Evolutionary conservation across 2,113 vertebrate genomes (phyloP).

Genomic region (Acanthochromis polyacanthus): DNA sequence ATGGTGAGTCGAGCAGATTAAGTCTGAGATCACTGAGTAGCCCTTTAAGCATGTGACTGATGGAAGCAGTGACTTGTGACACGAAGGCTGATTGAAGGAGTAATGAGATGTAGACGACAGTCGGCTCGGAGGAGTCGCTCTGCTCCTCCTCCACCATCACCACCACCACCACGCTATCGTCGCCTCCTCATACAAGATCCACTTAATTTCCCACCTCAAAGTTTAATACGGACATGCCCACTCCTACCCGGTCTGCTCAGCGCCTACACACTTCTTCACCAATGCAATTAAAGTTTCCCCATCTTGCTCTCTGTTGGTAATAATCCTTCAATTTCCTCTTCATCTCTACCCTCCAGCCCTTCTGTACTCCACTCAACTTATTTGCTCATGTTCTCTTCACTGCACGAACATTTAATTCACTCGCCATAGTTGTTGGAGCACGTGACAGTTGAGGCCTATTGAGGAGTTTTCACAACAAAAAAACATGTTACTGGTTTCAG

Average conservation of each 20-base stretch:
- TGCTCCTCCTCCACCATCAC: slow-evolving; percentile 29
- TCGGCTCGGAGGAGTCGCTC: slow-evolving; percentile 18
- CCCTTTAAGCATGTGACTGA: slow-evolving; percentile 25
- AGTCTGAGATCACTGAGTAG: slow-evolving; percentile 9
- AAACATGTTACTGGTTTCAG: background rate
- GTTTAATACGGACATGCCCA: slow-evolving; percentile 61
- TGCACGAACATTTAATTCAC: background rate
- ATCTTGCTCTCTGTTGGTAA: slow-evolving; percentile 37
- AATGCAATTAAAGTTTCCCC: slow-evolving; percentile 62
- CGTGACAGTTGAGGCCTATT: background rate
- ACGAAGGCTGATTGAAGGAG: slow-evolving; percentile 58
- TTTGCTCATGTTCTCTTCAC: background rate
- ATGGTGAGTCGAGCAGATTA: slow-evolving; percentile 38
- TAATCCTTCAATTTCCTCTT: slow-evolving; percentile 57
- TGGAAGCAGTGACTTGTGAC: slow-evolving; percentile 28
- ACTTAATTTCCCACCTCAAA: slow-evolving; percentile 56
- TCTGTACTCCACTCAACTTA: background rate
- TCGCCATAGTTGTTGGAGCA: background rate
- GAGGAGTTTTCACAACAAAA: background rate
- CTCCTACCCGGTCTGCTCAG: slow-evolving; percentile 7
- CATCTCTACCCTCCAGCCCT: slow-evolving; percentile 33
- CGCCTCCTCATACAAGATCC: slow-evolving; percentile 28
- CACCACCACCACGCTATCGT: slow-evolving; percentile 7
- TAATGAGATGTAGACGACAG: slow-evolving; percentile 65
- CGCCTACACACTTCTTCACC: slow-evolving; percentile 29